Evolutionary conservation across 1,140 invertebrate species (phyloP).

Genomic region (Muscidifurax raptorellus): DNA sequence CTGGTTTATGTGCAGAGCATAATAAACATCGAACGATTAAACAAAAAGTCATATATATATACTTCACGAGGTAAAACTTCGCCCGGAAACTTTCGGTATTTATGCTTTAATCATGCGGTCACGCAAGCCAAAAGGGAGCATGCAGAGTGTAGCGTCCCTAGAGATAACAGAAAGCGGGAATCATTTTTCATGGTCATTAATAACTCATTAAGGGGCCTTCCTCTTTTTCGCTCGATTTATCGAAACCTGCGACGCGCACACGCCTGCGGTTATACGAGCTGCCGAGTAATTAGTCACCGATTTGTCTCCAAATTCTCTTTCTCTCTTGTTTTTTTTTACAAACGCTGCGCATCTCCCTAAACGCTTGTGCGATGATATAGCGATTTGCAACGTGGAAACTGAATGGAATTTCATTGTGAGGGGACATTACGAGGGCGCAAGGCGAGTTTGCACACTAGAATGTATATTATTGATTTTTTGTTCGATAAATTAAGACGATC

Average conservation of each 20-base stretch:
- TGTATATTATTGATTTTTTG: not conserved
- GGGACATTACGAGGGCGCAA: not conserved
- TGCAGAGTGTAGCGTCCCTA: not conserved
- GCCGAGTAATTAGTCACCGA: conserved; percentile 21
- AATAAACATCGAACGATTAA: not conserved
- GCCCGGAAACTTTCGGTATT: not conserved
- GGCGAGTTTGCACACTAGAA: no score
- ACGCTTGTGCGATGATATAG: not conserved
- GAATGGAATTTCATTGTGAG: not conserved
- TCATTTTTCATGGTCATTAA: conserved; percentile 38
- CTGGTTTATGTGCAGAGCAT: no score
- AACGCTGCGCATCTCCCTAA: not conserved
- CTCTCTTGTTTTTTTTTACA: not conserved
- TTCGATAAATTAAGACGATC: not conserved
- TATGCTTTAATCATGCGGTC: conserved; percentile 9
- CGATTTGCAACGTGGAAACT: not conserved
- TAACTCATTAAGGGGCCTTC: conserved; percentile 30
- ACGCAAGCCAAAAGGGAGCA: not conserved
- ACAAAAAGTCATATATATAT: not conserved
- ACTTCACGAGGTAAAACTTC: not conserved
- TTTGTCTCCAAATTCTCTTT: conserved; percentile 19
- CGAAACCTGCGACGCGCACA: conserved; percentile 1
- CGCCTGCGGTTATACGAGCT: not conserved
- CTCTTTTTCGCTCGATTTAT: conserved; percentile 28
- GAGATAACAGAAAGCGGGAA: conserved; percentile 17